A percentile compares a stretch with the other conserved stretches of the same genome.
Conservation (phyloP, 2,888 invertebrate species). For the Eumerus sabulonum region DNA sequence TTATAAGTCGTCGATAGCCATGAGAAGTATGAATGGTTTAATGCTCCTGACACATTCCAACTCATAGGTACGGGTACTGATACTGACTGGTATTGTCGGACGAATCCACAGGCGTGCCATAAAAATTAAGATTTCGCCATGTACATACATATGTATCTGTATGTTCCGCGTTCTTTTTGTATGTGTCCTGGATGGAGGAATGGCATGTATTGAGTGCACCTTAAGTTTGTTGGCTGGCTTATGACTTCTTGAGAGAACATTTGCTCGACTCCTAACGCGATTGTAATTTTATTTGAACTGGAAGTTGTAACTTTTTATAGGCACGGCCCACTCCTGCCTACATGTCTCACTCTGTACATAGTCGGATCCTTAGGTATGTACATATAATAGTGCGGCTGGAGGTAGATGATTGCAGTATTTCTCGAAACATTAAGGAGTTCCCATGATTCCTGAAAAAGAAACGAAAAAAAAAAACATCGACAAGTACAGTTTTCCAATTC, state of each 20-base stretch:
- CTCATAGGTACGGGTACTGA: slow-evolving; percentile 5
- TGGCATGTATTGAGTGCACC: slow-evolving; percentile 38
- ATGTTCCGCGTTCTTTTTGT: too few species aligned
- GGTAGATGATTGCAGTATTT: slow-evolving; percentile 55
- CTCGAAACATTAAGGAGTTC: slow-evolving; percentile 57
- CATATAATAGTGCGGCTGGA: slow-evolving; percentile 32
- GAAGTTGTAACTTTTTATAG: slow-evolving; percentile 63
- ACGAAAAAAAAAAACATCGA: too few species aligned
- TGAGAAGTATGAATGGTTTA: slow-evolving; percentile 64
- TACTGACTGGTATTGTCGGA: too few species aligned
- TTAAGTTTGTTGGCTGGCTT: slow-evolving; percentile 38
- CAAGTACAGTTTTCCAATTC: too few species aligned
- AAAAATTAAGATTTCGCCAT: slow-evolving; percentile 14
- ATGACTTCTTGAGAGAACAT: slow-evolving; percentile 22
- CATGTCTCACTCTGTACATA: too few species aligned
- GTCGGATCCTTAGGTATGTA: too few species aligned
- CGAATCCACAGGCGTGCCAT: slow-evolving; percentile 7
- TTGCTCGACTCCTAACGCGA: slow-evolving; percentile 30
- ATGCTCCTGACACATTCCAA: slow-evolving; percentile 61
- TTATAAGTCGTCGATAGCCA: slow-evolving; percentile 65
- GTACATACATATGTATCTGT: too few species aligned
- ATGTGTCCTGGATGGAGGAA: slow-evolving; percentile 5
- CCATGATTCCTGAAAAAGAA: background rate
- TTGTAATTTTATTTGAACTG: slow-evolving; percentile 65
- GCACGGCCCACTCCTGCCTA: background rate